Percentiles rank a stretch among this genome's conserved stretches.
Evolutionary conservation across 2,113 vertebrate species (phyloP).

Genomic region (Periophthalmus modestus): DNA sequence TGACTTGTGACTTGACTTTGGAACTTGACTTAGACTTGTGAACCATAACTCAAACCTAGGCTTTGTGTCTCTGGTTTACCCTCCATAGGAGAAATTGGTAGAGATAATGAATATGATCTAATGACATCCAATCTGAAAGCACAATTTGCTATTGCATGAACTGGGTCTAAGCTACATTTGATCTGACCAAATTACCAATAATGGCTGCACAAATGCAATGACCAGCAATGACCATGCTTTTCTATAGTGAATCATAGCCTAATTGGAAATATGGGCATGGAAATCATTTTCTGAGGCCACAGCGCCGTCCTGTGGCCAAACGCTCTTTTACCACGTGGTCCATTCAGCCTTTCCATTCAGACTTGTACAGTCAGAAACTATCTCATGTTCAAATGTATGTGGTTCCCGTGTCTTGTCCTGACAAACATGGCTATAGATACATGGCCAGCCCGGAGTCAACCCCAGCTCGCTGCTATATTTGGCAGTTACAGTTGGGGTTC

Average conservation of each 20-base stretch:
- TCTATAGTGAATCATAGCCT: too few species aligned
- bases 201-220: too few species aligned
- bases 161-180: too few species aligned
- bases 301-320: slow-evolving; percentile 66
- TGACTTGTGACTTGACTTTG: not conserved
- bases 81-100: too few species aligned
- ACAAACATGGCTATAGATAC: slow-evolving; percentile 34
- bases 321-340: not conserved
- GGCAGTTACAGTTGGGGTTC: slow-evolving; percentile 25
- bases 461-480: slow-evolving; percentile 29
- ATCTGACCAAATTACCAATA: too few species aligned
- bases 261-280: too few species aligned
- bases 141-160: too few species aligned
- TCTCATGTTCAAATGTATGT: not conserved
- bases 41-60: not conserved
- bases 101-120: too few species aligned
- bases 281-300: slow-evolving; percentile 28
- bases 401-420: slow-evolving; percentile 1
- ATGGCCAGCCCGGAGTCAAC: not conserved
- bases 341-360: not conserved
- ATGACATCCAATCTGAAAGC: too few species aligned
- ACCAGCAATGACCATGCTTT: too few species aligned
- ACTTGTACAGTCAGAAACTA: not conserved
- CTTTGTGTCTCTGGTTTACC: not conserved
- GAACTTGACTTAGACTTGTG: not conserved